These are phyloP conservation scores for Heliconius hewitsoni DNA, from an alignment of 1,140 invertebrate genomes.

Conservation along the genomic window DNA sequence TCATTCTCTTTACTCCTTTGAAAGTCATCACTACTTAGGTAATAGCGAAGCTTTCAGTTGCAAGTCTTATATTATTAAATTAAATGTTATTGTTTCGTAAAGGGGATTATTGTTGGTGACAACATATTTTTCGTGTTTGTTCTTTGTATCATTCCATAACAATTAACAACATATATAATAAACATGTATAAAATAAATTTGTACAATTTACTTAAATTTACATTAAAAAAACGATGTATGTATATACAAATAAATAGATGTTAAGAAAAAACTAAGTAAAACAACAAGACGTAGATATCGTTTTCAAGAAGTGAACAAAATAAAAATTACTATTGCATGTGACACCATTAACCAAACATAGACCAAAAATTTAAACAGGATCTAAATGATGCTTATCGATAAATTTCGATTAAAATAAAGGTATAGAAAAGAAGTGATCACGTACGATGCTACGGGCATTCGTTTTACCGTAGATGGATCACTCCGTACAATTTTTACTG, in stretches of 20 bases:
- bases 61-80: background rate
- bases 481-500: constrained; percentile 66
- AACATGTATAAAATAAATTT: no score
- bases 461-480: constrained; percentile 62
- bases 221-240: background rate
- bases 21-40: background rate
- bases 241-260: background rate
- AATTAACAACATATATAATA: background rate
- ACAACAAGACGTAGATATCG: background rate
- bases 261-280: background rate
- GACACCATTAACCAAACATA: background rate
- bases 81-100: no score
- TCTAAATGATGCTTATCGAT: constrained; percentile 16
- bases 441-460: constrained; percentile 61
- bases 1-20: background rate
- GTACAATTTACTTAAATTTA: background rate
- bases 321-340: background rate
- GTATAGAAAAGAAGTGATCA: constrained; percentile 55
- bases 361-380: background rate
- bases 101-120: background rate
- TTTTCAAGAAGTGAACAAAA: background rate
- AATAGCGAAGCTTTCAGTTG: background rate
- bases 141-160: background rate
- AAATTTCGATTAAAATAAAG: constrained; percentile 42
- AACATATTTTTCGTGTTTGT: background rate